Evolutionary conservation across 30 jellyfish, hydroid and myxozoan species (phyloP).

Genomic region (Nemopilema nomurai): DNA sequence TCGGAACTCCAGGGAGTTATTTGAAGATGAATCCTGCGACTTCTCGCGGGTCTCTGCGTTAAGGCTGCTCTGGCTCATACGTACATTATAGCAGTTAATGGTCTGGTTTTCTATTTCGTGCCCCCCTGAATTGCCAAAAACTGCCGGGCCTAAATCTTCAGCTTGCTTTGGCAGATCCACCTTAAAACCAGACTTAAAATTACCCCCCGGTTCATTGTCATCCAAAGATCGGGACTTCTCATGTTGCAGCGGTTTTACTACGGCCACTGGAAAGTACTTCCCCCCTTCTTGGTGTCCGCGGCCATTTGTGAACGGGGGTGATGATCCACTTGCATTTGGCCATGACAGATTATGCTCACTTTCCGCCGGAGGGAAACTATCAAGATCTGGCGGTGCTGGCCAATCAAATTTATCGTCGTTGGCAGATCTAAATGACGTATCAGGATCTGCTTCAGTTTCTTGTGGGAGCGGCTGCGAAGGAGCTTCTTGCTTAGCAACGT

Average conservation of each 20-base stretch:
- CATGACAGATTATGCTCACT: constrained; percentile 10
- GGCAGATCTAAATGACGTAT: constrained; percentile 14
- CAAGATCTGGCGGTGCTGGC: constrained; percentile 56
- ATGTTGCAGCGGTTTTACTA: constrained; percentile 65
- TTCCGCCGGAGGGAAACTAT: neutral
- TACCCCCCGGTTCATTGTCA: neutral
- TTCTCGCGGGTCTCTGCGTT: constrained; percentile 3
- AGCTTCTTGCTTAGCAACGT: neutral
- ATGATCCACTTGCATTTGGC: constrained; percentile 25
- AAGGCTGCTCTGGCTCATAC: neutral
- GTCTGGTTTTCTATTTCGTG: constrained; percentile 2
- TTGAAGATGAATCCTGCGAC: constrained; percentile 21
- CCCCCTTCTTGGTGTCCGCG: constrained; percentile 40
- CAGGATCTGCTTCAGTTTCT: neutral
- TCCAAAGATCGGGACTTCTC: constrained; percentile 47
- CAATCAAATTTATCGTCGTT: constrained; percentile 43
- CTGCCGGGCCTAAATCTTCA: neutral
- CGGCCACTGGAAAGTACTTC: constrained; percentile 59
- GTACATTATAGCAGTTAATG: constrained; percentile 24
- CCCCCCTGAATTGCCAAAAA: neutral
- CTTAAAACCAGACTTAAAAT: neutral
- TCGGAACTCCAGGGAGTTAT: constrained; percentile 28
- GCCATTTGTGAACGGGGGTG: constrained; percentile 54
- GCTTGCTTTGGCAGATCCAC: neutral
- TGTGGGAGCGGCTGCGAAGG: constrained; percentile 4